Percentiles rank a stretch among this genome's conserved stretches.
phyloP scores from a whole-genome alignment of 2,113 vertebrate genomes.

The Apus apus region DNA sequence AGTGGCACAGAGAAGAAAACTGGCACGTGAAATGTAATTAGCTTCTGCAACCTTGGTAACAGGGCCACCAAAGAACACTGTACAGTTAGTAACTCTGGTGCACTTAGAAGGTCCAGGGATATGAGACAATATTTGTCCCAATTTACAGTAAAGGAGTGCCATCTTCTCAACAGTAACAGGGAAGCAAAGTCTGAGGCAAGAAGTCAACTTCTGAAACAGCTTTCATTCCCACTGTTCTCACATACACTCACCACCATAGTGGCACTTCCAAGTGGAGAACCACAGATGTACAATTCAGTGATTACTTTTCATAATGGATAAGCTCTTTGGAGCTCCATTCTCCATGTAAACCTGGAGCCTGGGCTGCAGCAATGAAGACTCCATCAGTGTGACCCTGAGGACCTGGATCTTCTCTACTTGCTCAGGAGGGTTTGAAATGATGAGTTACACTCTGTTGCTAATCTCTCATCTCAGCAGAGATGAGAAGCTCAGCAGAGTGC shows the following conservation, averaged over 20 bases:
- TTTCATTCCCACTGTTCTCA: not conserved
- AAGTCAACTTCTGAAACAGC: not conserved
- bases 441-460: not conserved
- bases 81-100: not conserved
- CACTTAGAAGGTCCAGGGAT: not conserved
- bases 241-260: too few relatives aligned
- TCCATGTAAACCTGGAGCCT: not conserved
- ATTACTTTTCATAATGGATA: not conserved
- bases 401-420: not conserved
- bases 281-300: not conserved
- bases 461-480: not conserved
- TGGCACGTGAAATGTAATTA: not conserved
- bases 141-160: not conserved
- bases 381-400: not conserved
- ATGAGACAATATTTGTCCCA: not conserved
- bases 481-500: not conserved
- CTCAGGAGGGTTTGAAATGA: not conserved
- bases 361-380: not conserved
- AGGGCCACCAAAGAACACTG: not conserved
- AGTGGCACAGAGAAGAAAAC: not conserved
- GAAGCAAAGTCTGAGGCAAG: not conserved
- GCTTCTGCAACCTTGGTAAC: not conserved
- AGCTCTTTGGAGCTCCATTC: not conserved
- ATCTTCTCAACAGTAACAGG: not conserved
- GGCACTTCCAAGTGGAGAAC: not conserved